Base-by-base conservation (phyloP, 2,888 invertebrate species). In the Tribolium freemani region DNA sequence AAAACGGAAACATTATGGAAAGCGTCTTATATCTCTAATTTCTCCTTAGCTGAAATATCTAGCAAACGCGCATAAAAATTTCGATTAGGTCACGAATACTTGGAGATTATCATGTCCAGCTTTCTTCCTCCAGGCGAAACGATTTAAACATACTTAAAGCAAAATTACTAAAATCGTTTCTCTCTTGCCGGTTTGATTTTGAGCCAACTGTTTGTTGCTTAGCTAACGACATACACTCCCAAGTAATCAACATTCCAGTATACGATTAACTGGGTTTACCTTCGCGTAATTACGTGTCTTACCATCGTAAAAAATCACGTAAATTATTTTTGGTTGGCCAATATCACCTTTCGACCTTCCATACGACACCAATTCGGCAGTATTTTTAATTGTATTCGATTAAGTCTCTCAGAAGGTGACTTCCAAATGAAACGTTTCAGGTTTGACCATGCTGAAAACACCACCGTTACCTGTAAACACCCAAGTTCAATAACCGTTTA, bases 181-280 rank as follows among this genome's bases (percentile, higher is more conserved):
- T 48, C 30, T 31, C 58, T 66, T 13, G 5, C 8, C 50, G 46
- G n/a, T 21, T n/a, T 26, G 44, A 9, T 38, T 48, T 38, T 20
- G 20, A 44, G 45, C 4, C 31, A 10, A 46, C 54, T 61, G 30
- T 31, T 69, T 50, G 20, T 51, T 71, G 50, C 69, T 66, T 70
- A 69, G 53, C 61, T 69, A 72, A 72, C 70, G 53, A 72, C 71
- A 73, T 58, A 71, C 71, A 73, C 73, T 67, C 73, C 73, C 71
- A 71, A 57, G 69, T 71, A 73, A 75, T 75, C 73, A 75, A 73
- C 75, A 75, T 75, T 75, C 75, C 70, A 67, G 38, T 61, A 30
- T 56, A 45, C 57, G 38, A 50, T 56, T 70, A 66, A 56, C 51
- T 57, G 54, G 64, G 46, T 64, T 75, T 73, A 69, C 61, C 71